A percentile compares a stretch with the other conserved stretches of the same genome.
phyloP scores from a whole-genome alignment of 1,140 invertebrate species.

The Centruroides sculpturatus region DNA sequence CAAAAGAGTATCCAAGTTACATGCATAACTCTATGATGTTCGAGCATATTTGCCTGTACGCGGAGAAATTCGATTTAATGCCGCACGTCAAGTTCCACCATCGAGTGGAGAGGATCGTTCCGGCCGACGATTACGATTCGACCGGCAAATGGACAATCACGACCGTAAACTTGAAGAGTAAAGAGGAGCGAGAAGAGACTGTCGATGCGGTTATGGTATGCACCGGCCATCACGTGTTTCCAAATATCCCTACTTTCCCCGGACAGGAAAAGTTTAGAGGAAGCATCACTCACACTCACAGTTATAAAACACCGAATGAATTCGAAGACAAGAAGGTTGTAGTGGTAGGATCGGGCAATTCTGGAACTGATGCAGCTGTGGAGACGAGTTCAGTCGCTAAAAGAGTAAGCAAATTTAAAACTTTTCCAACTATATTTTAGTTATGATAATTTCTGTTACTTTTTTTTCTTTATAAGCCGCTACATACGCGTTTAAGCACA shows the following conservation, averaged over 20 bases:
- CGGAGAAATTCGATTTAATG: slow-evolving; percentile 27
- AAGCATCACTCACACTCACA: slow-evolving; percentile 30
- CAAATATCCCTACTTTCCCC: slow-evolving; percentile 14
- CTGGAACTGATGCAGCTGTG: slow-evolving; percentile 35
- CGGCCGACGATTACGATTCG: slow-evolving; percentile 21
- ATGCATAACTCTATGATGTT: slow-evolving; percentile 28
- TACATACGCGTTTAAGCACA: slow-evolving; percentile 26
- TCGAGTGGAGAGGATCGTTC: slow-evolving; percentile 14
- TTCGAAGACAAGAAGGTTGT: slow-evolving; percentile 29
- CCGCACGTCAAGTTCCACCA: slow-evolving; percentile 23
- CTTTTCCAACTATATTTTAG: slow-evolving; percentile 21
- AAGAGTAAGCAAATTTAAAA: neutral
- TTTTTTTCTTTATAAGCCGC: slow-evolving; percentile 31
- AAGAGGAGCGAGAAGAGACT: slow-evolving; percentile 16
- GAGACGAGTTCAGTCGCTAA: slow-evolving; percentile 33
- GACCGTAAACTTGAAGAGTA: slow-evolving; percentile 6
- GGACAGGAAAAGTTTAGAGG: slow-evolving; percentile 29
- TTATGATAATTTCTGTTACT: slow-evolving; percentile 28
- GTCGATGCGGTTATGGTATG: slow-evolving; percentile 32
- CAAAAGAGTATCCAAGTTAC: slow-evolving; percentile 29
- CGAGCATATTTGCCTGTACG: slow-evolving; percentile 30
- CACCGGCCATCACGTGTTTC: slow-evolving; percentile 22
- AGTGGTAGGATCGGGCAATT: slow-evolving; percentile 37
- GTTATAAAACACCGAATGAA: slow-evolving; percentile 23
- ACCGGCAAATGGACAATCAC: slow-evolving; percentile 29